Base-by-base conservation (phyloP, 2,888 invertebrate genomes). In the Eudasyphora cyanicolor region DNA sequence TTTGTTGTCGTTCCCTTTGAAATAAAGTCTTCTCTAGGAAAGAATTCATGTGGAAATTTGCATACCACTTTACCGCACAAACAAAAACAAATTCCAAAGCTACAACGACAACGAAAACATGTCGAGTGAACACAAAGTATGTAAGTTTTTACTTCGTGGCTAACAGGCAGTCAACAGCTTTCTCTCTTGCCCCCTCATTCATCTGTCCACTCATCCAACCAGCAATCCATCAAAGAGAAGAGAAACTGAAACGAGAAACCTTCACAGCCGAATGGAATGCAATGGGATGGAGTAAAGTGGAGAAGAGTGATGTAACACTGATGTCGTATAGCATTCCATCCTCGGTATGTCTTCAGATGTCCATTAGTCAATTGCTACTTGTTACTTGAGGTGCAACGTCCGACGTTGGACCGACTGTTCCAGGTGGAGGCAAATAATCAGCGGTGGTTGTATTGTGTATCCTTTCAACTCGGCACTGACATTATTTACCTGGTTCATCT, bases 41-140 rank as follows among this genome's bases (percentile, higher is more conserved):
- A 27, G 17, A 78, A 70, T 74, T 82, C 57, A 73, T 77, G 49
- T 51, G 42, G 35, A 71, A 79, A 76, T 82, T 78, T 82, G 75
- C 71, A 76, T 79, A 14, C 64, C 49, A 60, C 73, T 67, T 62
- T 49, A 49, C 67, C 75, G 17, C 67, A 81, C 70, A 69, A 42
- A 64, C 71, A 78, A 51, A 35, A 32, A 70, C 60, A 38, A 7
- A 29, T 2, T 29, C 1, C 0, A 14, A 35, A 32, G 60, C 60
- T 78, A 17, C 24, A 42, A 24, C 24, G 24, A 19, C 24, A 57
- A 27, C 57, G 27, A 14, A 19, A 51, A 21, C 45, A 45, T 51
- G 51, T 19, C 21, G 21, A 51, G n/a, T n/a, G 51, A 51, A 51
- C 51, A 51, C 51, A 51, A 51, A 51, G 51, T 45, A 45, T 45